Evolutionary conservation across 2,113 vertebrate genomes (phyloP).

Genomic region (Callocephalon fimbriatum): DNA sequence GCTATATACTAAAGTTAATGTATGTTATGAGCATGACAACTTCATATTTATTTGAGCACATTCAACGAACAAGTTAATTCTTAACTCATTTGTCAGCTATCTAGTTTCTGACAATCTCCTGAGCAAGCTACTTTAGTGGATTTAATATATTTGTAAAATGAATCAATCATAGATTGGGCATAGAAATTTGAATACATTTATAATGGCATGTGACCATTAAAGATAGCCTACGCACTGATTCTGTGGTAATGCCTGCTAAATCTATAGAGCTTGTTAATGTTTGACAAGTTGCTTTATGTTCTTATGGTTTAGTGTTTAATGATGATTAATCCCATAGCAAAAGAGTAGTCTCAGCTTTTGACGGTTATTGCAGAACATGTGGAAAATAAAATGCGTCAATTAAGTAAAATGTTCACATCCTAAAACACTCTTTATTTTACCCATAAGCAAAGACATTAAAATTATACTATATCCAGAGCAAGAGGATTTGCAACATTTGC

Average conservation of each 20-base stretch:
- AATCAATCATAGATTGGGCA: not conserved
- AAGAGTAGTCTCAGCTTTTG: not conserved
- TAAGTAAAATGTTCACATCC: not conserved
- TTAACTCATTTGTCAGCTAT: not conserved
- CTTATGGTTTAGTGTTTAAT: not conserved
- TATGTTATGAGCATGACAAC: not conserved
- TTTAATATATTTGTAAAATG: conserved; percentile 14
- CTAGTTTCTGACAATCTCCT: not conserved
- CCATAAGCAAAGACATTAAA: not conserved
- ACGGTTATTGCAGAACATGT: not conserved
- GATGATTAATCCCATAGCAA: conserved; percentile 5
- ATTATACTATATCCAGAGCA: not conserved
- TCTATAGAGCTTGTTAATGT: conserved; percentile 3
- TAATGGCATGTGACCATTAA: not conserved
- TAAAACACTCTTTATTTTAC: not conserved
- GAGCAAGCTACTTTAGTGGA: not conserved
- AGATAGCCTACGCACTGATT: not conserved
- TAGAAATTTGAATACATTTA: not conserved
- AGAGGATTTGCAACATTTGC: not conserved
- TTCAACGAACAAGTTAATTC: not conserved
- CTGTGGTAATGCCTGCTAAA: not conserved
- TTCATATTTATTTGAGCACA: not conserved
- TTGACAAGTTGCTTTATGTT: not conserved
- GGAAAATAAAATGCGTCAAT: conserved; percentile 9
- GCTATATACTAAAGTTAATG: not conserved